Conservation (phyloP, 2,888 invertebrate species). For the Polyommatus iphigenia region DNA sequence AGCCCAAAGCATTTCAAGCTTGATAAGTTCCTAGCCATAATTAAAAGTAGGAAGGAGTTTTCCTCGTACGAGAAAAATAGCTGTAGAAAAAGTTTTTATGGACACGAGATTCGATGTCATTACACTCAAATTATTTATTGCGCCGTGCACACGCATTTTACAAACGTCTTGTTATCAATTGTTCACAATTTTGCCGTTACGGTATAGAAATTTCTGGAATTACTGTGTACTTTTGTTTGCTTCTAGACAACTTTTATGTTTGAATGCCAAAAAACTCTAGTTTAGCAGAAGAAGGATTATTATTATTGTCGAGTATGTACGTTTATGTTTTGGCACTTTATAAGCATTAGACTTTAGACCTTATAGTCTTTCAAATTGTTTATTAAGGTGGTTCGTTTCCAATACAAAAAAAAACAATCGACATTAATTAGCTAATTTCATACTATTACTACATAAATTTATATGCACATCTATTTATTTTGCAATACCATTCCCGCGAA, state of each 20-base stretch:
- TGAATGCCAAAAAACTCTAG: too few relatives aligned
- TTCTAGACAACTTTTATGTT: background rate
- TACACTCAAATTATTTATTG: background rate
- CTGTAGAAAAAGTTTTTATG: background rate
- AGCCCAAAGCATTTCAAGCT: background rate
- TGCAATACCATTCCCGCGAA: too few relatives aligned
- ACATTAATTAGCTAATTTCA: too few relatives aligned
- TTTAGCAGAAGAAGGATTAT: too few relatives aligned
- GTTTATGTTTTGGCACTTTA: too few relatives aligned
- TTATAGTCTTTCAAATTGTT: too few relatives aligned
- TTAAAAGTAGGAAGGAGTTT: background rate
- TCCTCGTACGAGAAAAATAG: background rate
- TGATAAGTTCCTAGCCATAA: background rate
- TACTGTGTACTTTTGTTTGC: background rate
- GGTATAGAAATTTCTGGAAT: background rate
- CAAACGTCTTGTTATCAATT: background rate
- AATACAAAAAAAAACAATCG: too few relatives aligned
- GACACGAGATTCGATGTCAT: background rate
- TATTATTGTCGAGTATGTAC: too few relatives aligned
- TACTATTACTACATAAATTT: too few relatives aligned
- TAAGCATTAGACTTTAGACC: too few relatives aligned
- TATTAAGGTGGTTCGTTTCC: too few relatives aligned
- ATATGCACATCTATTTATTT: too few relatives aligned
- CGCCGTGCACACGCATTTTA: background rate
- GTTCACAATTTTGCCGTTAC: background rate